Evolutionary conservation across 2,888 invertebrate genomes (phyloP), one percentile per base, ranked within the genome.

Genomic region (Lasioglossum calceatum): DNA sequence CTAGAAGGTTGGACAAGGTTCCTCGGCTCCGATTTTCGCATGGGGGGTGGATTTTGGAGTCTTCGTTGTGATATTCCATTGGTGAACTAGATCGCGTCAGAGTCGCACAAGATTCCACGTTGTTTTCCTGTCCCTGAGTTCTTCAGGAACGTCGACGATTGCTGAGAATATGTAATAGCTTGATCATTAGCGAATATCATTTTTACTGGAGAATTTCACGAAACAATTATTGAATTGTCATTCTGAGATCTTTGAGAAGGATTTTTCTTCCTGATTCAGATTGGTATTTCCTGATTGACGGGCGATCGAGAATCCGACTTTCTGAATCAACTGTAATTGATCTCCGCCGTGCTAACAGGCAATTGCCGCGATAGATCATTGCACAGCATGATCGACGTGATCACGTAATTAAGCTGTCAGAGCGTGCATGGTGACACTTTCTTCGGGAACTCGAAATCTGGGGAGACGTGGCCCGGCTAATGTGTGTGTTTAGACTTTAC

Each of bases 351-450:
- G 47, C 64, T 67, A 74, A 88, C 84, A 50, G 80, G 80, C 81
- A 39, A 74, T 74, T 61, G 64, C 81, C 79, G 71, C 47, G 81
- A 76, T 73, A 76, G 74, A 87, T 83, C 84, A 88, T 87, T 87
- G 86, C 89, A 91, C 32, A 16, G 64, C 32, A 16, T 32, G 32
- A 64, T 64, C 64, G 64, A 64, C 32, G 32, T 8, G 64, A 92
- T 90, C 88, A 86, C 54, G 83, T 79, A 88, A 89, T 91, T 92
- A 89, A 82, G 82, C 82, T 84, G 92, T 89, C 91, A 82, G n/a
- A 32, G 32, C 44, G 72, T 70, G 14, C 58, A 19, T 61, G n/a
- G 78, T 72, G 89, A 83, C 87, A 80, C 80, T 83, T 81, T 83
- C 85, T 80, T 82, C 89, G 77, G 77, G 72, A 81, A 81, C 50